Percentiles rank a stretch among this genome's conserved stretches.
phyloP scores from a whole-genome alignment of 1,140 invertebrate genomes.

The Leptestheria dahalacensis region DNA sequence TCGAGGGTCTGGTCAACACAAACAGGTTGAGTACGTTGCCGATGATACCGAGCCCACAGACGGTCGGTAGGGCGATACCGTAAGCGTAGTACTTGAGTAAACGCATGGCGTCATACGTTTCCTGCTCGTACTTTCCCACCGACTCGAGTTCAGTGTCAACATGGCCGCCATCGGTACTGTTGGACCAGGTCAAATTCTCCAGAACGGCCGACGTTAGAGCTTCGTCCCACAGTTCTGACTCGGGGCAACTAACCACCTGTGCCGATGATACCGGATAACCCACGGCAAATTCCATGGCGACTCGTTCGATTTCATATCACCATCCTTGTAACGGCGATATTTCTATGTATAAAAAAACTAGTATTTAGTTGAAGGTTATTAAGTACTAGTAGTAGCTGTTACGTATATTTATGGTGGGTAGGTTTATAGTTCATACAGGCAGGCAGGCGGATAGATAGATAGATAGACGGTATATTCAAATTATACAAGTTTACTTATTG shows the following conservation, averaged over 20 bases:
- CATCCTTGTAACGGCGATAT: too few relatives aligned
- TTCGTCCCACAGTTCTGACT: not conserved
- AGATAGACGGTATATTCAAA: too few relatives aligned
- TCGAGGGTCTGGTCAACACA: conserved; percentile 52
- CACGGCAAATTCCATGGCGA: not conserved
- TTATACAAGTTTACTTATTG: too few relatives aligned
- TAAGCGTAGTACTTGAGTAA: conserved; percentile 47
- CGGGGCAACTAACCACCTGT: not conserved
- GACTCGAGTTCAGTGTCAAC: not conserved
- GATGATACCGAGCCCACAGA: conserved; percentile 51
- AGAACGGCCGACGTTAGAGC: not conserved
- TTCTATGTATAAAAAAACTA: too few relatives aligned
- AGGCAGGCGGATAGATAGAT: too few relatives aligned
- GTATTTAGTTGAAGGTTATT: too few relatives aligned
- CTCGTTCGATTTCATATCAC: too few relatives aligned
- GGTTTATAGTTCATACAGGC: too few relatives aligned
- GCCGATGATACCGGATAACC: not conserved
- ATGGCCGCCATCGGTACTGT: not conserved
- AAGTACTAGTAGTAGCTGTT: too few relatives aligned
- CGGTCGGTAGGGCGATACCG: conserved; percentile 47
- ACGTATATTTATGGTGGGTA: too few relatives aligned
- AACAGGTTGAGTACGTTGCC: conserved; percentile 56
- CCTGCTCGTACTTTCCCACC: not conserved
- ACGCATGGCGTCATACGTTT: conserved; percentile 29
- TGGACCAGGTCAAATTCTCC: not conserved